Base-by-base conservation (phyloP, 1,140 invertebrate genomes). In the Diploscapter pachys region DNA sequence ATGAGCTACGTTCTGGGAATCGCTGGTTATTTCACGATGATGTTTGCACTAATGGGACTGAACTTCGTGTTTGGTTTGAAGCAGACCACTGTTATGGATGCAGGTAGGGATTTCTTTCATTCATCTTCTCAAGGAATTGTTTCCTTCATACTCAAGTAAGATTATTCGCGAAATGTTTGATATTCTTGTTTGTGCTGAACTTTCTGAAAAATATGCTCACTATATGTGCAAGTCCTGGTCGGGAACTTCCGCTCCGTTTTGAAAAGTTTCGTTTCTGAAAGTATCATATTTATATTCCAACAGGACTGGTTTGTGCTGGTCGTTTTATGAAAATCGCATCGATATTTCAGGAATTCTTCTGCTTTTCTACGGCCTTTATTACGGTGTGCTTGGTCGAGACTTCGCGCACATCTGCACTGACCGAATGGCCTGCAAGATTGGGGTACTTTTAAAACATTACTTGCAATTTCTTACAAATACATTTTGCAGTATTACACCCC, bases 331-430 rank as follows among this genome's bases (percentile, higher is more conserved):
- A 56, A 53, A n/a, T 70, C 9, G 6, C 70, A 68, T 67, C 6
- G 13, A 11, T n/a, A 57, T 66, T 77, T 49, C 57, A 74, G 77
- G 77, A 57, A 84, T 98, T 4, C 87, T 97, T 77, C 90, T 95
- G 79, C 87, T 98, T 69, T 98, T 98, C 88, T 99, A 99, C 87
- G 96, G 96, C 9, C 89, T 99, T 4, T 99, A 99, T 86, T 98
- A 96, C 88, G 97, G 97, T 57, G 96, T 99, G 0, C 88, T 99
- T n/a, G 93, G 94, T 0, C 89, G 96, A 81, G 97, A 99, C 87
- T 90, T 99, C 78, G 94, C 96, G 3, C 96, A 98, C 88, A 96
- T 99, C 80, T 96, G 94, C 86, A 91, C 95, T 2, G 96, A 98
- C 86, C 93, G 92, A 88, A 96, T 99, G 93, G 96, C 83, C 48